A percentile compares a stretch with the other conserved stretches of the same genome.
Evolutionary conservation across 2,797 vertebrate species (phyloP).

Genomic region (Myotis planiceps): DNA sequence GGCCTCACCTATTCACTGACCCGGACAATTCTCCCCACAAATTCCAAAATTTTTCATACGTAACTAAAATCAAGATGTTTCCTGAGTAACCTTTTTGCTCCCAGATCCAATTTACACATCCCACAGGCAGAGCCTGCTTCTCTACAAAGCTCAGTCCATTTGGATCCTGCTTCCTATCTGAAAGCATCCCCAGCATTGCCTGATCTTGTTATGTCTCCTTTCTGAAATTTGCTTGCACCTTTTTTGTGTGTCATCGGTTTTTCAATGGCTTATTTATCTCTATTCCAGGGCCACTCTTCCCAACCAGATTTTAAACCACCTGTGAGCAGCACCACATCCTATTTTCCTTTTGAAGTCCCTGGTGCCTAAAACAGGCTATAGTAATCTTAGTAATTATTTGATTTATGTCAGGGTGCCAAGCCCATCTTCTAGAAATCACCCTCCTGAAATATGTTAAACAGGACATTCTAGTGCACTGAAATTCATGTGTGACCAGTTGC

Average conservation of each 20-base stretch:
- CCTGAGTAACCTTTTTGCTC: neutral
- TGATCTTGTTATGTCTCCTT: neutral
- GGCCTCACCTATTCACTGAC: neutral
- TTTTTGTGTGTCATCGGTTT: neutral
- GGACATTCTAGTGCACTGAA: neutral
- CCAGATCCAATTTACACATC: neutral
- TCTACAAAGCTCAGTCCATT: neutral
- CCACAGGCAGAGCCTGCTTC: neutral
- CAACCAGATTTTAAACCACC: neutral
- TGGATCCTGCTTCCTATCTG: neutral
- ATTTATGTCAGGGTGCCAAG: neutral
- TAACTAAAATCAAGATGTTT: conserved; percentile 18
- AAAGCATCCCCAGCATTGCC: neutral
- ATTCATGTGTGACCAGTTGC: neutral
- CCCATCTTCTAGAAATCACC: neutral
- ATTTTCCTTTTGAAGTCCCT: neutral
- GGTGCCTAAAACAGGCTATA: neutral
- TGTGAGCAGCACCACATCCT: neutral
- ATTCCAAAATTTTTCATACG: neutral
- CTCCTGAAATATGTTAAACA: neutral
- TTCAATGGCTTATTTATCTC: neutral
- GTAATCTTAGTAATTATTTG: neutral
- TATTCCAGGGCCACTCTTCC: neutral
- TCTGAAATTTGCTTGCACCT: neutral
- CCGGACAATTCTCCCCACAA: neutral